Conservation (phyloP, 1,140 invertebrate genomes). For the Drosophila ohnishii region DNA sequence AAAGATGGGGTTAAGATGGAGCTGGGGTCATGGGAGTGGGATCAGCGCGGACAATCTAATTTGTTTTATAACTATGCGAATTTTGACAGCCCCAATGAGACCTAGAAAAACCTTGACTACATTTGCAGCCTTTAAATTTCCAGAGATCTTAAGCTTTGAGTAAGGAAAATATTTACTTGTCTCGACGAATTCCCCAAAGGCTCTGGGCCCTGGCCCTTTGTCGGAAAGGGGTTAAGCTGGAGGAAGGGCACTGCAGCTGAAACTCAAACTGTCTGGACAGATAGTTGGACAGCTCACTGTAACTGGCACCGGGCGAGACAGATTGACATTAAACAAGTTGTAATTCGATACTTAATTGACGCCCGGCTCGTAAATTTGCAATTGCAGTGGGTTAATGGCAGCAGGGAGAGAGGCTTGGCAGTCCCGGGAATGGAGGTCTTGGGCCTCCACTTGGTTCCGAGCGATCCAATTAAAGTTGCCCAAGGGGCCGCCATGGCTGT, state of each 20-base stretch:
- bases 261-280: conserved; percentile 18
- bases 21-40: background rate
- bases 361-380: conserved; percentile 83
- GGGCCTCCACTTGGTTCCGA: conserved; percentile 21
- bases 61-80: conserved; percentile 69
- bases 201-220: background rate
- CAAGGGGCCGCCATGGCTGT: conserved; percentile 75
- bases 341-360: conserved; percentile 83
- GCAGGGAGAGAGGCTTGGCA: conserved; percentile 3
- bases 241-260: conserved; percentile 44
- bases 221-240: conserved; percentile 17
- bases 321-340: conserved; percentile 83
- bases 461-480: conserved; percentile 78
- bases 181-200: conserved; percentile 20
- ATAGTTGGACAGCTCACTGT: conserved; percentile 49
- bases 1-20: background rate
- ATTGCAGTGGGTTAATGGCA: conserved; percentile 58
- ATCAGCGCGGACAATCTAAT: conserved; percentile 66
- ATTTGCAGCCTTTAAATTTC: background rate
- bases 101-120: background rate
- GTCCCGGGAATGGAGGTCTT: conserved; percentile 6
- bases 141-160: background rate
- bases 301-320: conserved; percentile 61
- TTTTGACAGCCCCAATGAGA: conserved; percentile 56
- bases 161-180: background rate